Percentiles rank a stretch among this genome's conserved stretches.
Evolutionary conservation across 2,888 invertebrate species (phyloP).

Genomic region (Eupithecia inturbata): DNA sequence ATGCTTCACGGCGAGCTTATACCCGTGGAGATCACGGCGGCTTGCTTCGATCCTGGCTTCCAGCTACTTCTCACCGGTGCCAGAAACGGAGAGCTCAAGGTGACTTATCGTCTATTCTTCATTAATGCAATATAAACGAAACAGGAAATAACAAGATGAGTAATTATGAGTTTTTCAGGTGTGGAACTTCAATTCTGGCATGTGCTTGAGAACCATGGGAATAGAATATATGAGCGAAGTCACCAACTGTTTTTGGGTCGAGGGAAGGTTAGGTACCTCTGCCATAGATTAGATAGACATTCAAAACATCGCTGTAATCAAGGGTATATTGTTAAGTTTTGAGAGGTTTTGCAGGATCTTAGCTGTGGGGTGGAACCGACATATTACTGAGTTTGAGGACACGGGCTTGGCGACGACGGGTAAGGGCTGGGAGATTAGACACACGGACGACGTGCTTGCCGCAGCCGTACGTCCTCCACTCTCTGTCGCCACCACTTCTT

Average conservation of each 20-base stretch:
- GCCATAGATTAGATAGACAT: not conserved
- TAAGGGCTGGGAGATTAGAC: conserved; percentile 89
- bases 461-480: conserved; percentile 87
- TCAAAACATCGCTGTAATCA: not conserved
- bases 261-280: conserved; percentile 73
- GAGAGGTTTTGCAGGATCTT: conserved; percentile 81
- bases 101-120: conserved; percentile 33
- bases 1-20: conserved; percentile 86
- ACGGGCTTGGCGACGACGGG: conserved; percentile 80
- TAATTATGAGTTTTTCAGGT: conserved; percentile 67
- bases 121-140: not conserved
- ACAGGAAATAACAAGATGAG: not conserved
- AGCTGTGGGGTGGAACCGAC: conserved; percentile 91
- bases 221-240: conserved; percentile 85
- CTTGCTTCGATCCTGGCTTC: conserved; percentile 89
- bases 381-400: conserved; percentile 87
- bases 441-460: conserved; percentile 90
- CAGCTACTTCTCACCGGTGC: conserved; percentile 91
- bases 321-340: not conserved
- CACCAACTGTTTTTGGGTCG: conserved; percentile 84
- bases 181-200: conserved; percentile 94
- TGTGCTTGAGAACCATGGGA: conserved; percentile 87
- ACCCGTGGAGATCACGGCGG: conserved; percentile 90
- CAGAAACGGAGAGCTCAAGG: conserved; percentile 89
- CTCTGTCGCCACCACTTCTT: conserved; percentile 89